Percentiles rank a stretch among this genome's conserved stretches.
Conservation (phyloP, 2,797 vertebrate genomes). For the Paedocypris micromegethes region DNA sequence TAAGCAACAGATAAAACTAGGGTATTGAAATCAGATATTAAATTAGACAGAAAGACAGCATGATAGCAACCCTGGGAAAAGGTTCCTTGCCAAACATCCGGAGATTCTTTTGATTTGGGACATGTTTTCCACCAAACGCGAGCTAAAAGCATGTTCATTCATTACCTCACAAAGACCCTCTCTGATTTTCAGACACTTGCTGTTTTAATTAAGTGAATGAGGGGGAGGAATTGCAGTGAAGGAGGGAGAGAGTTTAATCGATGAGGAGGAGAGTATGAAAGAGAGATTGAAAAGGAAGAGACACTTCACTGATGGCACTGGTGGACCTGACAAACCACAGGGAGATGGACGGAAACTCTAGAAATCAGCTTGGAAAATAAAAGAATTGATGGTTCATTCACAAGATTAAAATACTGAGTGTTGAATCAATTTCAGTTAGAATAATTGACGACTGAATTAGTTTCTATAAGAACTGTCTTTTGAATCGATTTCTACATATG, state of each 20-base stretch:
- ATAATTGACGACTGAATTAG: constrained; percentile 12
- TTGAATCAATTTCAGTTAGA: constrained; percentile 5
- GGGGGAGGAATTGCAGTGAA: constrained; percentile 36
- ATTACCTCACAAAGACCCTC: constrained; percentile 30
- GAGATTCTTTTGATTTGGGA: neutral
- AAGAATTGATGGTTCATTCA: neutral
- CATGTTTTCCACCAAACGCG: constrained; percentile 2
- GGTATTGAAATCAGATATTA: too few species aligned
- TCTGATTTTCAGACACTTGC: constrained; percentile 20
- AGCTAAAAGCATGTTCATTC: constrained; percentile 23
- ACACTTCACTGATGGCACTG: constrained; percentile 8
- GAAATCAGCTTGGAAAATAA: neutral
- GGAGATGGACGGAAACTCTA: constrained; percentile 8
- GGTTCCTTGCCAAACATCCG: too few species aligned
- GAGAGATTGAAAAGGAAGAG: constrained; percentile 33
- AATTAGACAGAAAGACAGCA: too few species aligned
- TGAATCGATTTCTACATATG: constrained; percentile 5
- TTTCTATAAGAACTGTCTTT: constrained; percentile 24
- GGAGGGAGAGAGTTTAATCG: constrained; percentile 36
- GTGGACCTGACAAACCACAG: neutral
- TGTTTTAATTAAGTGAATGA: constrained; percentile 35
- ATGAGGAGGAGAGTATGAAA: constrained; percentile 25
- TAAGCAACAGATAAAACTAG: too few species aligned
- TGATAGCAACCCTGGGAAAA: too few species aligned
- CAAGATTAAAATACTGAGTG: constrained; percentile 1